Evolutionary conservation across 2,797 vertebrate species (phyloP).

Genomic region (Paedocypris micromegethes): DNA sequence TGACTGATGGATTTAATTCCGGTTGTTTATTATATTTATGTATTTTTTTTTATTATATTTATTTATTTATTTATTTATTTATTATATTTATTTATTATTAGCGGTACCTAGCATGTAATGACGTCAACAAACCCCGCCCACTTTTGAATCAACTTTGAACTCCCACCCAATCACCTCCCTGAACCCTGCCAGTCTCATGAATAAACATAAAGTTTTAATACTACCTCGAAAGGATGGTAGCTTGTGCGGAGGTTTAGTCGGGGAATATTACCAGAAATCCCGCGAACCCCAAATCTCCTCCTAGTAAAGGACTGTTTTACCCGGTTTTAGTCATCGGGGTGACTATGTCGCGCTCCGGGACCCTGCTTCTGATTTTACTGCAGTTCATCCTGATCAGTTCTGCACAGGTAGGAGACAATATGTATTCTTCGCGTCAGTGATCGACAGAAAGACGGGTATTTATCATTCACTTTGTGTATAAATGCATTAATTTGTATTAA

Average conservation of each 20-base stretch:
- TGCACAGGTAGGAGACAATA: conserved; percentile 80
- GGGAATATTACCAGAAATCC: conserved; percentile 58
- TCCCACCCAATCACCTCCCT: conserved; percentile 44
- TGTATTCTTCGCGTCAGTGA: neutral
- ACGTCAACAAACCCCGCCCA: conserved; percentile 23
- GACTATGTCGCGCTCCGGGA: conserved; percentile 67
- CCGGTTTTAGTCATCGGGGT: conserved; percentile 51
- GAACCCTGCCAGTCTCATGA: conserved; percentile 48
- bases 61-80: neutral
- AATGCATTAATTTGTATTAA: neutral
- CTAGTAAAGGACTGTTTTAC: conserved; percentile 51
- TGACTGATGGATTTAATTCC: too few relatives aligned
- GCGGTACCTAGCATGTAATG: conserved; percentile 15
- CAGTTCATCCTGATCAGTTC: conserved; percentile 74
- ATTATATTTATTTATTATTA: neutral
- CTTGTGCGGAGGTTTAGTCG: conserved; percentile 53
- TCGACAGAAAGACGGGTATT: neutral
- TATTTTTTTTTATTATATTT: too few relatives aligned
- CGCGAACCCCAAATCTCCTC: conserved; percentile 51
- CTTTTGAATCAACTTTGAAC: conserved; percentile 17
- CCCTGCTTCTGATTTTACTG: conserved; percentile 68
- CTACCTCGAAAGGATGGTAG: conserved; percentile 47
- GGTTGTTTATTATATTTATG: too few relatives aligned
- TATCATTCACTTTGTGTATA: neutral
- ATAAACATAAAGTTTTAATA: conserved; percentile 55